phyloP scores from a whole-genome alignment of 2,113 vertebrate species.

The Emydocephalus ijimae region DNA sequence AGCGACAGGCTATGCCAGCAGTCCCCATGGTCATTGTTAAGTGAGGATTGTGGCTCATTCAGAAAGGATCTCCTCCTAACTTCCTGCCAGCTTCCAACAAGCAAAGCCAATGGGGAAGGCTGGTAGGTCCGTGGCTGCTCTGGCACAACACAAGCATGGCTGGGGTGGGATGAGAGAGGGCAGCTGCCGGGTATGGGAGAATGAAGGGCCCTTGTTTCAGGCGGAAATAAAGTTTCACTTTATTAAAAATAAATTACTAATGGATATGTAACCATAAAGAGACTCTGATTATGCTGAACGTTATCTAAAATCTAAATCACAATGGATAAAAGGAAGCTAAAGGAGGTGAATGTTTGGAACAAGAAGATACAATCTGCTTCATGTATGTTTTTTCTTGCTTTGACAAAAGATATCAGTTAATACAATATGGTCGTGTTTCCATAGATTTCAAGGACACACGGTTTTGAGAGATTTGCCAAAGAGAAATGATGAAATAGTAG shows the following conservation, averaged over 20 bases:
- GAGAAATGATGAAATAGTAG: not conserved
- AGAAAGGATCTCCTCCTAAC: not conserved
- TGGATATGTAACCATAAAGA: slow-evolving; percentile 35
- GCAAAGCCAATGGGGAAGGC: not conserved
- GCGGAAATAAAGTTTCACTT: not conserved
- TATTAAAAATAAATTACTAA: not conserved
- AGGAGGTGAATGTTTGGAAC: not conserved
- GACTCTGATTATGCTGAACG: slow-evolving; percentile 17
- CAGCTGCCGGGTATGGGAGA: not conserved
- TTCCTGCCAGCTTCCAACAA: not conserved
- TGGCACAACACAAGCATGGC: not conserved
- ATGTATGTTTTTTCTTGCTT: not conserved
- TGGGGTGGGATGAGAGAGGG: not conserved
- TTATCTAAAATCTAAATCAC: slow-evolving; percentile 42
- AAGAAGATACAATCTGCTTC: slow-evolving; percentile 7
- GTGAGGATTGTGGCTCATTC: not conserved
- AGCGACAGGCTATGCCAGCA: not conserved
- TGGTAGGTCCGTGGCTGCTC: not conserved
- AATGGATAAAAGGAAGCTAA: slow-evolving; percentile 20
- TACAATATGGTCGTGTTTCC: not conserved
- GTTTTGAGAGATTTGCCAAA: slow-evolving; percentile 6
- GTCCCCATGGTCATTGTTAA: not conserved
- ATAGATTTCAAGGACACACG: not conserved
- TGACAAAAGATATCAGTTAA: slow-evolving; percentile 7
- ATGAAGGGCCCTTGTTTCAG: not conserved